Percentiles rank a stretch among this genome's conserved stretches.
These are phyloP conservation scores for Scaeva pyrastri DNA, from an alignment of 2,888 invertebrate genomes.

Conservation along the genomic window DNA sequence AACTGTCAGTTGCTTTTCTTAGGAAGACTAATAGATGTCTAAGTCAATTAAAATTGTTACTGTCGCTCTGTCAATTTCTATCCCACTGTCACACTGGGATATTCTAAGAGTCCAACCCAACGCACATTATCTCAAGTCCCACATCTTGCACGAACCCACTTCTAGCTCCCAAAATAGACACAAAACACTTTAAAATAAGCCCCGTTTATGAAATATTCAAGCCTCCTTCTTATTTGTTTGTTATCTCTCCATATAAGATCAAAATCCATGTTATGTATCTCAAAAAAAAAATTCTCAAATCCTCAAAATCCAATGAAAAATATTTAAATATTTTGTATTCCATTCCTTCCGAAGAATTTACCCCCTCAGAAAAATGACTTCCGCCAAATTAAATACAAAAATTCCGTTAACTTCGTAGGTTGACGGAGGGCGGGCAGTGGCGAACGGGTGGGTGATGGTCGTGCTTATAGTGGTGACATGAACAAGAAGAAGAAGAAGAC, in stretches of 20 bases:
- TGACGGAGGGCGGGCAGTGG: too few relatives aligned
- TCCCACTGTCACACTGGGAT: too few relatives aligned
- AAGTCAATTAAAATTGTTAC: too few relatives aligned
- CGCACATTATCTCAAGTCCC: too few relatives aligned
- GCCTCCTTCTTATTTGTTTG: not conserved
- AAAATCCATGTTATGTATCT: slow-evolving; percentile 5
- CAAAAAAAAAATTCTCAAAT: slow-evolving; percentile 6
- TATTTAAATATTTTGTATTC: slow-evolving; percentile 48
- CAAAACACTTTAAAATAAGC: not conserved
- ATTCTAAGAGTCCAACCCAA: too few relatives aligned
- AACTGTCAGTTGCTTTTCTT: too few relatives aligned
- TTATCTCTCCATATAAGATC: not conserved
- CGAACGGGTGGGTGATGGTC: not conserved
- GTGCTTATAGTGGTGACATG: too few relatives aligned
- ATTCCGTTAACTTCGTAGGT: slow-evolving; percentile 32
- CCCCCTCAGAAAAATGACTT: slow-evolving; percentile 47
- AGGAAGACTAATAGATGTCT: too few relatives aligned
- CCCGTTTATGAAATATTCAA: not conserved
- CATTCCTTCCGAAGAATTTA: slow-evolving; percentile 61
- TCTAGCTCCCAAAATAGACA: not conserved
- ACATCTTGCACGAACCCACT: not conserved
- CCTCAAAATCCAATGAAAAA: slow-evolving; percentile 43
- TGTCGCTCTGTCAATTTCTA: too few relatives aligned
- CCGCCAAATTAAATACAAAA: slow-evolving; percentile 67
- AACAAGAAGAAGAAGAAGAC: slow-evolving; percentile 31